These are phyloP conservation scores for Scaptomyza montana DNA, from an alignment of 1,140 invertebrate genomes.

Conservation along the genomic window DNA sequence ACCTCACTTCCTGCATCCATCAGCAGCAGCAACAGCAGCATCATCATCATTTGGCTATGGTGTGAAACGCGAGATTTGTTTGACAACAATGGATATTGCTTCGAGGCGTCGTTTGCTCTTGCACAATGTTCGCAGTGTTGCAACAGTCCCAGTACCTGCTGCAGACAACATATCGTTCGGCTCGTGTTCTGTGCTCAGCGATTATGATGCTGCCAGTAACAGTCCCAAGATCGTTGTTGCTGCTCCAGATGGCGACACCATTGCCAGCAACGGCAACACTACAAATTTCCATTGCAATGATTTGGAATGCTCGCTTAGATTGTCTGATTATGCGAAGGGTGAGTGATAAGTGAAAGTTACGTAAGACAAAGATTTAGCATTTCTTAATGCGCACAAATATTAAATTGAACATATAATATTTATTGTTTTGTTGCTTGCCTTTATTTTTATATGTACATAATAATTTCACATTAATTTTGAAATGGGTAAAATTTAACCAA, in stretches of 20 bases:
- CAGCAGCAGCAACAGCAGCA: background rate
- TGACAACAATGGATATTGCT: conserved; percentile 4
- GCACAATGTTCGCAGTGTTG: conserved; percentile 6
- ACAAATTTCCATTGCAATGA: conserved; percentile 65
- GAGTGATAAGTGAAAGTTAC: background rate
- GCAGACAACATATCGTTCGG: background rate
- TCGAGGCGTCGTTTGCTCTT: conserved; percentile 12
- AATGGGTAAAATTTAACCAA: background rate
- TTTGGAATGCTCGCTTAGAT: conserved; percentile 62
- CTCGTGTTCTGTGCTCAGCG: conserved; percentile 4
- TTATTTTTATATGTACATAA: background rate
- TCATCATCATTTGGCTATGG: background rate
- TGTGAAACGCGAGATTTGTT: background rate
- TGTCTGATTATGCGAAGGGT: conserved; percentile 65
- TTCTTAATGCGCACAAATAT: background rate
- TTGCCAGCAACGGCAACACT: conserved; percentile 32
- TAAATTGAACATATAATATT: background rate
- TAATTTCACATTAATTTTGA: background rate
- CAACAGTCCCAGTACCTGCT: background rate
- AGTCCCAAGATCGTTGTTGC: background rate
- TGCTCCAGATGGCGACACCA: conserved; percentile 28
- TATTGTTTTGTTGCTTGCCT: background rate
- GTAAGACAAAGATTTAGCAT: background rate
- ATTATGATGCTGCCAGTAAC: background rate
- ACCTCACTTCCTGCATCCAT: background rate